Conservation (phyloP, 2,888 invertebrate genomes). For the Drosophila imparisetae region DNA sequence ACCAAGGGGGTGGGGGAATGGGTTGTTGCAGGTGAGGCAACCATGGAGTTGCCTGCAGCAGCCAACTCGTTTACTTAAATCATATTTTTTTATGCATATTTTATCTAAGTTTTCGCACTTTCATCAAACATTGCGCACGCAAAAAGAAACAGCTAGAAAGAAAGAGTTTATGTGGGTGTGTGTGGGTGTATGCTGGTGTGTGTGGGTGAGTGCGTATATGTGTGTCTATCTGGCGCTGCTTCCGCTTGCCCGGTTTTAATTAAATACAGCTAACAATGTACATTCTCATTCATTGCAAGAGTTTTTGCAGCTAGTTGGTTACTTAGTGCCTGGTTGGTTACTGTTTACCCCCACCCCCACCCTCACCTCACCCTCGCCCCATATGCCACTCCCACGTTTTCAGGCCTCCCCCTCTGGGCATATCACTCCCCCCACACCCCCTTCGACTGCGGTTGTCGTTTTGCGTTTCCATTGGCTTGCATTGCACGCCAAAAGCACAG, state of each 20-base stretch:
- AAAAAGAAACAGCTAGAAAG: neutral
- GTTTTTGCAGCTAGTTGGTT: conserved; percentile 67
- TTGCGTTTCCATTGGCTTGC: conserved; percentile 38
- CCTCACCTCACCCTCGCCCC: neutral
- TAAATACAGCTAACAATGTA: conserved; percentile 72
- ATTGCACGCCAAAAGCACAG: conserved; percentile 31
- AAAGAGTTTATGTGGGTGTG: neutral
- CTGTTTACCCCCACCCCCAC: neutral
- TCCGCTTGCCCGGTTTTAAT: conserved; percentile 52
- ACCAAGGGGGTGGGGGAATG: neutral
- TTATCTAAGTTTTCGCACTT: conserved; percentile 57
- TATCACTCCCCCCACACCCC: neutral
- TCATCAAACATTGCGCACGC: conserved; percentile 52
- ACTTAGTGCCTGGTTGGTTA: conserved; percentile 52
- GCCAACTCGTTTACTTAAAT: conserved; percentile 22
- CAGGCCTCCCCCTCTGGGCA: neutral
- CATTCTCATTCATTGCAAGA: conserved; percentile 66
- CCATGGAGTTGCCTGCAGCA: neutral
- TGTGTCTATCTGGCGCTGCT: conserved; percentile 6
- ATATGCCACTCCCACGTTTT: neutral
- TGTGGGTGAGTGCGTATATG: conserved; percentile 1
- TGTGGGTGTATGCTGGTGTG: neutral
- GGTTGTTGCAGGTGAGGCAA: neutral
- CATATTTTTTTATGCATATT: conserved; percentile 50
- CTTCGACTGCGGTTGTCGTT: conserved; percentile 36